A percentile compares a stretch with the other conserved stretches of the same genome.
phyloP scores from a whole-genome alignment of 2,888 invertebrate genomes.

The Limnephilus marmoratus region DNA sequence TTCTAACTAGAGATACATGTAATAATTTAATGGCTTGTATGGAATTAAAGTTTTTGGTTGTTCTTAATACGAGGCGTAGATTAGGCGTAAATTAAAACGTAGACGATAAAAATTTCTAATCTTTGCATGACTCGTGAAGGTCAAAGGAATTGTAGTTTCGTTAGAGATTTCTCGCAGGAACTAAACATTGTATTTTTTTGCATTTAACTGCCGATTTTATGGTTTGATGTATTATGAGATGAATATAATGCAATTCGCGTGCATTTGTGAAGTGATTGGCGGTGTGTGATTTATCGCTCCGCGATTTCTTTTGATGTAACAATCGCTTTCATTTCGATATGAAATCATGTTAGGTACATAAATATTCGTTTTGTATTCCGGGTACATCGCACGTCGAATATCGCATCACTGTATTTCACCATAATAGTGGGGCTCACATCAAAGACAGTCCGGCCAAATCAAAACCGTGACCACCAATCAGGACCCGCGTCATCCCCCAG shows the following conservation, averaged over 20 bases:
- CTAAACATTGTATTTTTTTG: background rate
- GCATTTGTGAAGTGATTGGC: background rate
- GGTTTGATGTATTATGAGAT: background rate
- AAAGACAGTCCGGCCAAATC: constrained; percentile 65
- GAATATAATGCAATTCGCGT: background rate
- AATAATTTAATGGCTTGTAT: too few species aligned
- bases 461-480: constrained; percentile 65
- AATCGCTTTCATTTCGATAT: background rate
- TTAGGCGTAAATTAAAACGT: background rate
- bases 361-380: constrained; percentile 48
- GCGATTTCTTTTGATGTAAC: background rate
- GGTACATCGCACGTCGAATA: constrained; percentile 50
- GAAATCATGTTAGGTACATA: constrained; percentile 17
- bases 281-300: background rate
- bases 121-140: background rate
- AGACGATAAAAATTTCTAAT: background rate
- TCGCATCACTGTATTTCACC: constrained; percentile 51
- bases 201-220: background rate
- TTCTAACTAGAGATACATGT: too few species aligned
- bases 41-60: too few species aligned
- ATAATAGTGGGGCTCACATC: constrained; percentile 54
- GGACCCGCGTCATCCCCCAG: constrained; percentile 59
- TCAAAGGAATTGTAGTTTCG: background rate
- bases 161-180: background rate
- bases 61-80: too few species aligned